Evolutionary conservation across 1,140 invertebrate species (phyloP), one percentile per base, ranked within the genome.

Genomic region (Homarus americanus): DNA sequence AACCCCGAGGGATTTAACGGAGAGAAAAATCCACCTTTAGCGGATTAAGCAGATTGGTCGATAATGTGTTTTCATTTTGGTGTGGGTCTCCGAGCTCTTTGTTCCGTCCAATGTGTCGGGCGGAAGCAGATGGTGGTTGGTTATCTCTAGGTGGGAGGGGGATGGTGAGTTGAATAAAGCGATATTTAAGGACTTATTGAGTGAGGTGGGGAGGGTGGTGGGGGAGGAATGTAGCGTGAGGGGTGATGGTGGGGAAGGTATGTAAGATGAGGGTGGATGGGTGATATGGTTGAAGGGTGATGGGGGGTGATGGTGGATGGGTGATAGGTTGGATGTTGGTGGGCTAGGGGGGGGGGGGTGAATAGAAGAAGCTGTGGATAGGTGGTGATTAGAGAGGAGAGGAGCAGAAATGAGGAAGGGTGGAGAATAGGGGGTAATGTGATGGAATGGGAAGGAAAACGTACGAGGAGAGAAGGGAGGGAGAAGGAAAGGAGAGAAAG

Each of bases 1-100:
- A 58, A 17, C 53, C 53, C 24, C 53, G 53, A 49, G 75, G 76
- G 76, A 79, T 79, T 79, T 49, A 17, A 34, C 17, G 24, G 34
- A 63, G 79, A 28, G 79, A 53, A 82, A 82, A 82, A 82, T 58
- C 53, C 79, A 12, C 49, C 76, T 79, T 82, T 44, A 63, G 79
- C n/a, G 79, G 80, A 83, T 83, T 83, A 83, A 66, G 63, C 80
- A 83, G 80, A 83, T 83, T 83, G 80, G 80, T 83, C 49, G 80
- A 83, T 83, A 69, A 83, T 83, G 80, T 83, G 80, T 83, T 83
- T 83, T 63, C 80, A 83, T 83, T 83, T 69, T 53, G 36, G 80
- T 38, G 63, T 5, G 34, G 80, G 63, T 69, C 63, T 69, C n/a
- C 28, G 12, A 32, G 63, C 63, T 69, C 63, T 69, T 69, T 69